Base-by-base conservation (phyloP, 2,888 invertebrate genomes). In the Chironomus tentans region DNA sequence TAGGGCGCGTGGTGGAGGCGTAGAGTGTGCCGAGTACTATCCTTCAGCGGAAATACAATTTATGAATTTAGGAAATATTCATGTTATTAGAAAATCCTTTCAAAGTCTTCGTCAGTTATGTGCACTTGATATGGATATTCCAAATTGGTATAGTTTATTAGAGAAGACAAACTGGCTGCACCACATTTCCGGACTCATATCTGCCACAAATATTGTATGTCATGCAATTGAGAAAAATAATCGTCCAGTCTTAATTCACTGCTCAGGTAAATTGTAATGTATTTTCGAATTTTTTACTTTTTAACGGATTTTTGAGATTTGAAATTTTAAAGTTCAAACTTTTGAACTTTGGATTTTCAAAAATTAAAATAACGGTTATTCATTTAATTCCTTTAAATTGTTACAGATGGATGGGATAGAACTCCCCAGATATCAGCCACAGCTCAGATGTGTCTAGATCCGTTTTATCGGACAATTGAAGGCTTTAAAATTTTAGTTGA, bases 1-100 rank as follows among this genome's bases (percentile, higher is more conserved):
- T 65, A 24, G 24, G 13, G 97, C 97, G 0, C 91, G 98, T 78
- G 98, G 98, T 75, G 98, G 98, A 62, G 98, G 98, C 71, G 96
- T 94, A 84, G 98, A 99, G 83, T 97, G 94, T 82, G 90, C 91
- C 74, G 97, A 97, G 84, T 97, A 97, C 87, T 98, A 98, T 86
- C 92, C 93, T 0, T 91, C 90, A 80, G 95, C 97, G 79, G 97
- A 98, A 85, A 95, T 98, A 77, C 92, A 95, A 85, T 99, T 97
- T 84, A 97, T 98, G 96, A 93, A 92, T 82, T 87, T 99, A 82
- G 95, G 97, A 76, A 99, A 99, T 85, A 98, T 99, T 80, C 98
- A 99, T 85, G 91, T 93, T 80, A 94, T 98, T 82, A 87, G 98
- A 69, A 92, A 93, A 81, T 95, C 96, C 84, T 98, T 97, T 86